Conservation (phyloP, 92 coral and sea anemone species). For the Palythoa grandiflora region DNA sequence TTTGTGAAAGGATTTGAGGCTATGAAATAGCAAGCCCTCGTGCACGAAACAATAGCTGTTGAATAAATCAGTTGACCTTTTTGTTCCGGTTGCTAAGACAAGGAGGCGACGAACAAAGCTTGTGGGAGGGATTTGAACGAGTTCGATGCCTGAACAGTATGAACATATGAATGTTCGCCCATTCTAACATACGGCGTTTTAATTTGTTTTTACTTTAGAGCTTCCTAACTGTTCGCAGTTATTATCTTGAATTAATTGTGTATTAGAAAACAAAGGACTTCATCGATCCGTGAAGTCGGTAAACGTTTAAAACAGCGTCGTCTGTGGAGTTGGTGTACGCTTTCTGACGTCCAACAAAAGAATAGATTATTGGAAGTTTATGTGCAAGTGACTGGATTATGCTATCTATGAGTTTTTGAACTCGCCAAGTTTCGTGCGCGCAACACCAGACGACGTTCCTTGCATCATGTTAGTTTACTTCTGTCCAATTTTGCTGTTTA, state of each 20-base stretch:
- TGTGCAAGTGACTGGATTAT: conserved; percentile 8
- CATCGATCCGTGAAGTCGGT: conserved; percentile 32
- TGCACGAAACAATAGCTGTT: conserved; percentile 25
- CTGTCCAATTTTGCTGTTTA: conserved; percentile 36
- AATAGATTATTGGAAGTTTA: conserved; percentile 15
- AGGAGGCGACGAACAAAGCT: conserved; percentile 8
- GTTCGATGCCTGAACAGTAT: not conserved
- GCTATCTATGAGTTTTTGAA: not conserved
- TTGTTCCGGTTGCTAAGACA: conserved; percentile 39
- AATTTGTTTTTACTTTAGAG: conserved; percentile 4
- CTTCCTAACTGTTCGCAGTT: conserved; percentile 12
- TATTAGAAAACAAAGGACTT: conserved; percentile 32
- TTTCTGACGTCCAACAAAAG: conserved; percentile 28
- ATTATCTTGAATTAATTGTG: conserved; percentile 43
- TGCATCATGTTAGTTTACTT: conserved; percentile 9
- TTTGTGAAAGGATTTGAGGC: not conserved
- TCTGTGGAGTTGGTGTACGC: conserved; percentile 9
- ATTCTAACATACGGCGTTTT: not conserved
- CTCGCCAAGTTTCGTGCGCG: not conserved
- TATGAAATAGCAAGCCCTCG: conserved; percentile 36
- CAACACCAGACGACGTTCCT: not conserved
- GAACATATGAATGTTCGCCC: not conserved
- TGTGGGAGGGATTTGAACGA: conserved; percentile 9
- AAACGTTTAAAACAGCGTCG: conserved; percentile 9
- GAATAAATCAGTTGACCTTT: conserved; percentile 19